Evolutionary conservation across 2,113 vertebrate species (phyloP).

Genomic region (Motacilla alba): DNA sequence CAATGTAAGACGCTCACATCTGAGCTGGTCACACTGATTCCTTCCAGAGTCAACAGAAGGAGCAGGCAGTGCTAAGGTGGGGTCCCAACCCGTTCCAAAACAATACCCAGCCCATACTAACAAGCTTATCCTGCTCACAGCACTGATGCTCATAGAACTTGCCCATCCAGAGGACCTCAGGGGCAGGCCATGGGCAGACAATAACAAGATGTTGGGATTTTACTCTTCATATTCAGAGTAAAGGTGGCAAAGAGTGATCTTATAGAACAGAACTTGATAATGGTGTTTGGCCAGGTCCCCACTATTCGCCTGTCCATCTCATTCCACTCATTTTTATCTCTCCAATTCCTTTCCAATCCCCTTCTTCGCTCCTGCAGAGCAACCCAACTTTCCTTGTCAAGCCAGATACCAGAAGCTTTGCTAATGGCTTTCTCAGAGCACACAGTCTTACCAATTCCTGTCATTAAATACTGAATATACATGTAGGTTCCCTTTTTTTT

Average conservation of each 20-base stretch:
- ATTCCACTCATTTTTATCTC: accelerated
- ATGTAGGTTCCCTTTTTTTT: background rate
- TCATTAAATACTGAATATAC: background rate
- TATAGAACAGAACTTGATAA: background rate
- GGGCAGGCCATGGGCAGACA: background rate
- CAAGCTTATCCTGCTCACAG: background rate
- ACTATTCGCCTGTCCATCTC: background rate
- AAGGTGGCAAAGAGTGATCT: background rate
- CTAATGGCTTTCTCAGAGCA: background rate
- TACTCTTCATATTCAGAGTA: background rate
- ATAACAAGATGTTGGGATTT: background rate
- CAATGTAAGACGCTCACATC: background rate
- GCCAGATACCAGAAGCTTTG: background rate
- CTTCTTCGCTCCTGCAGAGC: background rate
- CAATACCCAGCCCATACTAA: background rate
- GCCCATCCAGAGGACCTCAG: background rate
- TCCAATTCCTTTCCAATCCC: background rate
- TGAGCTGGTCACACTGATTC: accelerated
- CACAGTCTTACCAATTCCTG: background rate
- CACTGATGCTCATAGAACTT: background rate
- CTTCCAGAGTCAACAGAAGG: background rate
- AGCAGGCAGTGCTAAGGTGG: background rate
- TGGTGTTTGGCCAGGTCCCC: background rate
- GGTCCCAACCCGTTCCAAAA: background rate
- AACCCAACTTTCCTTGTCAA: background rate